Conservation (phyloP, 1,140 invertebrate species). For the Chrysopa pallens region DNA sequence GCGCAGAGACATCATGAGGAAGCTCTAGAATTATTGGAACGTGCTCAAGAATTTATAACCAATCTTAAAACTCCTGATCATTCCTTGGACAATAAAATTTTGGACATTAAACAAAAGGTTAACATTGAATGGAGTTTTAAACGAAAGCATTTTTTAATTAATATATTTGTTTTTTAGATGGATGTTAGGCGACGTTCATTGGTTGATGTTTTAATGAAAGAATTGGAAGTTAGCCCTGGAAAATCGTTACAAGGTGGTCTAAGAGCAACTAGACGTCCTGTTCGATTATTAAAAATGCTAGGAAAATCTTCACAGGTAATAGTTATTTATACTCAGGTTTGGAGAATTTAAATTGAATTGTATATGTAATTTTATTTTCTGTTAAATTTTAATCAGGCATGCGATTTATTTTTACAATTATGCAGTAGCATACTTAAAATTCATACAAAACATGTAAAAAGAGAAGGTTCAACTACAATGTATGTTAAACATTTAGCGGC, state of each 20-base stretch:
- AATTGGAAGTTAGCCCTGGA: slow-evolving; percentile 71
- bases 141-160: slow-evolving; percentile 12
- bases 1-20: slow-evolving; percentile 96
- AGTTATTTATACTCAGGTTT: background rate
- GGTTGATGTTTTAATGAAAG: slow-evolving; percentile 72
- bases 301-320: slow-evolving; percentile 49
- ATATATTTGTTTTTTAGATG: slow-evolving; percentile 30
- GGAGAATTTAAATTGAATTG: background rate
- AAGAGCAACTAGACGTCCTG: slow-evolving; percentile 65
- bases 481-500: slow-evolving; percentile 73
- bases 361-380: slow-evolving; percentile 1
- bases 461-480: slow-evolving; percentile 68
- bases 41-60: slow-evolving; percentile 38
- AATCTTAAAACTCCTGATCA: slow-evolving; percentile 24
- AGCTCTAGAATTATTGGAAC: slow-evolving; percentile 72
- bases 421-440: slow-evolving; percentile 68
- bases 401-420: slow-evolving; percentile 71
- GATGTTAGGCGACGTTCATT: slow-evolving; percentile 59
- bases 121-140: no score
- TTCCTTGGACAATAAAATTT: slow-evolving; percentile 16
- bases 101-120: slow-evolving; percentile 26
- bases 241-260: slow-evolving; percentile 88
- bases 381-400: slow-evolving; percentile 32
- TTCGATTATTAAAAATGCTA: slow-evolving; percentile 71
- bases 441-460: slow-evolving; percentile 67